Percentiles rank a stretch among this genome's conserved stretches.
These are phyloP conservation scores for Polyodon spathula DNA, from an alignment of 2,113 vertebrate genomes.

Conservation along the genomic window DNA sequence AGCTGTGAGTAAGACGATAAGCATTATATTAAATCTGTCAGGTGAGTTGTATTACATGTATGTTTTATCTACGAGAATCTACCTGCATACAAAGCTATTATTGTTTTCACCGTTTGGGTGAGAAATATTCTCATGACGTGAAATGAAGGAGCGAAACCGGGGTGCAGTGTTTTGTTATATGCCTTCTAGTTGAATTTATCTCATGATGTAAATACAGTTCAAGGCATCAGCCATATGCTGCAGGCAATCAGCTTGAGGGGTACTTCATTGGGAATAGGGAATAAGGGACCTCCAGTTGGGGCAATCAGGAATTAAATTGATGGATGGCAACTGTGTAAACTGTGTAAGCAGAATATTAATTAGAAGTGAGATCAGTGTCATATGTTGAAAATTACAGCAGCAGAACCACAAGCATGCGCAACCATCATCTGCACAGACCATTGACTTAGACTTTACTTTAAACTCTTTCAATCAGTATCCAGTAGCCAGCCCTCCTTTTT, in stretches of 20 bases:
- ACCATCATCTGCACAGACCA: neutral
- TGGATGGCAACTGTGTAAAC: neutral
- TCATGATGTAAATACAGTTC: neutral
- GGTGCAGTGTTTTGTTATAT: neutral
- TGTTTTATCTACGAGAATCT: too few relatives aligned
- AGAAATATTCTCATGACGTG: too few relatives aligned
- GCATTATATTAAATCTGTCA: too few relatives aligned
- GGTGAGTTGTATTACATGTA: too few relatives aligned
- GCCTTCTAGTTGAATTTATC: neutral
- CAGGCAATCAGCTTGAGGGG: neutral
- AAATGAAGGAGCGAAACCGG: too few relatives aligned
- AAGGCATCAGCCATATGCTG: neutral
- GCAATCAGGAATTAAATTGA: neutral
- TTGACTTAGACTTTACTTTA: neutral
- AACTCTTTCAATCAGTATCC: neutral
- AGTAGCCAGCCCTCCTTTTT: too few relatives aligned
- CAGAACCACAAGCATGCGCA: neutral
- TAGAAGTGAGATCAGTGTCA: neutral
- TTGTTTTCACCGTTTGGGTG: too few relatives aligned
- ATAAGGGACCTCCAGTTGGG: neutral
- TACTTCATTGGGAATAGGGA: neutral
- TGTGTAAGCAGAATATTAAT: slow-evolving; percentile 7
- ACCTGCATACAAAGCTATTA: too few relatives aligned
- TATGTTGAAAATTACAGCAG: neutral
- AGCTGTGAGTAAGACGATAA: too few relatives aligned